Evolutionary conservation across 2,797 vertebrate species (phyloP), one percentile per base, ranked within the genome.

Genomic region (Pantherophis alleghaniensis): DNA sequence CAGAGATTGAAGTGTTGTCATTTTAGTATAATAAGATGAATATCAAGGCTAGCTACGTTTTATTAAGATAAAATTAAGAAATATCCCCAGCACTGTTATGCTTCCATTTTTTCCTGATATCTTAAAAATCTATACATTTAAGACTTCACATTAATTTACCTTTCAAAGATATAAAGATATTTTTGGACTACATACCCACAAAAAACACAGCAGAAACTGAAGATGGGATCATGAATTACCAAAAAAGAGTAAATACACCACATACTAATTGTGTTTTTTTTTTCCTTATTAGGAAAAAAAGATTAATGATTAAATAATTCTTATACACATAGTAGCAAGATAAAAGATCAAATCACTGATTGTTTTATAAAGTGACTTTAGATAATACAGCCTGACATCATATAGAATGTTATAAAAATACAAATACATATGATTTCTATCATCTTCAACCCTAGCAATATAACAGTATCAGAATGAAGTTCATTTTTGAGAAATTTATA

Each of bases 191-290:
- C 5, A 69, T 18, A 32, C n/a, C 96, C 97, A 96, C 97, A 95
- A 98, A 98, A 98, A 98, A 96, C 95, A 96, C 96, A 97, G 96
- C 96, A 96, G 94, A 96, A 96, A 97, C 97, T 97, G 98, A 97
- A 98, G 98, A 98, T 97, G 97, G 97, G 92, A 96, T 97, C 97
- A 98, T 98, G 98, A 98, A 98, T 98, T 98, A 97, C 97, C 95
- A 96, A 96, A 91, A 97, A 95, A 98, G 98, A 98, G 97, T 98
- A 98, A 98, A 98, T 97, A 98, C 97, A 98, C 96, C 95, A 97
- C 97, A 98, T 98, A 98, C 96, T 96, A 97, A 97, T 97, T 98
- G 98, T 98, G 6, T 97, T 98, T 26, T 69, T 63, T 63, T 63
- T 69, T 97, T 97, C 96, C 97, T 97, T 96, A 97, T 96, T 97